Evolutionary conservation across 2,888 invertebrate genomes (phyloP).

Genomic region (Monopis laevigella): DNA sequence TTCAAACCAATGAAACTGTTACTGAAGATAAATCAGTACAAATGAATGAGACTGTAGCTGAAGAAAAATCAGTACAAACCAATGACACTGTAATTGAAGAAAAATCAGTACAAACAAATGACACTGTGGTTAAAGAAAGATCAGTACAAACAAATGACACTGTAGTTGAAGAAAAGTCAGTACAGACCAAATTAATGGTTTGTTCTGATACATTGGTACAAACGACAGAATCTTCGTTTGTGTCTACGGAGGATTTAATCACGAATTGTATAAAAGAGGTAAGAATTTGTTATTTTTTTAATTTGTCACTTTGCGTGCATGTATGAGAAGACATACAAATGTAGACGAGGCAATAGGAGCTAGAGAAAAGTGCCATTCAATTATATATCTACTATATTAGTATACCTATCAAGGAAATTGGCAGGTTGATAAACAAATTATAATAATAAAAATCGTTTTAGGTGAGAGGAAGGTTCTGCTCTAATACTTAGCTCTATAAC

Average conservation of each 20-base stretch:
- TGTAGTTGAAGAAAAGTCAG: background rate
- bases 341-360: too few species aligned
- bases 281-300: conserved; percentile 20
- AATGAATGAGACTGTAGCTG: background rate
- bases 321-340: too few species aligned
- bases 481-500: too few species aligned
- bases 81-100: conserved; percentile 20
- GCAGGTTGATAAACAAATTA: background rate
- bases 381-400: too few species aligned
- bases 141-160: conserved; percentile 22
- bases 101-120: conserved; percentile 29
- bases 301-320: too few species aligned
- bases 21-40: conserved; percentile 17
- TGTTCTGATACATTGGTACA: conserved; percentile 26
- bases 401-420: too few species aligned
- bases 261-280: conserved; percentile 37
- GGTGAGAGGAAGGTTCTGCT: too few species aligned
- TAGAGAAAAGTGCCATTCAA: too few species aligned
- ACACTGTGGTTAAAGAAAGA: conserved; percentile 17
- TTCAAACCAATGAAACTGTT: conserved; percentile 21
- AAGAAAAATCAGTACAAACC: conserved; percentile 27
- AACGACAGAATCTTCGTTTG: conserved; percentile 36
- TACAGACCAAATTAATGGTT: conserved; percentile 17
- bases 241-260: conserved; percentile 36
- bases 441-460: too few species aligned